A percentile compares a stretch with the other conserved stretches of the same genome.
phyloP scores from a whole-genome alignment of 2,888 invertebrate genomes.

The Arge pagana region DNA sequence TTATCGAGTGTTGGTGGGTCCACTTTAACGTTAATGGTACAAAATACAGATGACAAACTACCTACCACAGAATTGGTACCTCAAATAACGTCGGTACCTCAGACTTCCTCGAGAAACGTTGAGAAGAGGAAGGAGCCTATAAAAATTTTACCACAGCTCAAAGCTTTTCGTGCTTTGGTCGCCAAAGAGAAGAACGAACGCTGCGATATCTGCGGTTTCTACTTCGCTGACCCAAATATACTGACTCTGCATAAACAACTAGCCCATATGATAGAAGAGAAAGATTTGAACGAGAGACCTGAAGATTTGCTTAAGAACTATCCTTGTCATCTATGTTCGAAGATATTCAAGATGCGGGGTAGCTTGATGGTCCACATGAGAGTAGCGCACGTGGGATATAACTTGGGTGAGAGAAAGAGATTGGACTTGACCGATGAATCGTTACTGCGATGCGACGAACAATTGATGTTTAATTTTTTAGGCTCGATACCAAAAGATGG shows the following conservation, averaged over 20 bases:
- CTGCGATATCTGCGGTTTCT: constrained; percentile 76
- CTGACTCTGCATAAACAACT: constrained; percentile 76
- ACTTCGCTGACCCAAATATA: constrained; percentile 72
- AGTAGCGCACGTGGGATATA: constrained; percentile 73
- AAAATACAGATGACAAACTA: not conserved
- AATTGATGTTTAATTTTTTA: too few species aligned
- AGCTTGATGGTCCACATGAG: constrained; percentile 81
- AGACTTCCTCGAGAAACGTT: too few species aligned
- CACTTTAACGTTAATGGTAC: constrained; percentile 3
- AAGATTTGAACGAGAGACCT: constrained; percentile 38
- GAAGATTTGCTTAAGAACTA: constrained; percentile 60
- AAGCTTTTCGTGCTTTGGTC: constrained; percentile 41
- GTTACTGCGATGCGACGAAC: too few species aligned
- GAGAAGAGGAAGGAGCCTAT: constrained; percentile 35
- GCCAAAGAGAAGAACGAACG: constrained; percentile 55
- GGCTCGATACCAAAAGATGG: constrained; percentile 39
- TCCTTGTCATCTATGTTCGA: constrained; percentile 78
- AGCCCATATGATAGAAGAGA: constrained; percentile 59
- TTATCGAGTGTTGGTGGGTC: not conserved
- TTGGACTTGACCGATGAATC: too few species aligned
- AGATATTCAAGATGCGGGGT: constrained; percentile 81
- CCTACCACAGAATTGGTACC: constrained; percentile 44
- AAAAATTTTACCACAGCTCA: constrained; percentile 25
- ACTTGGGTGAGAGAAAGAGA: constrained; percentile 44
- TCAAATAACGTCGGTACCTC: constrained; percentile 40